Base-by-base conservation (phyloP, 2,888 invertebrate species). In the Drosophila neotestacea region DNA sequence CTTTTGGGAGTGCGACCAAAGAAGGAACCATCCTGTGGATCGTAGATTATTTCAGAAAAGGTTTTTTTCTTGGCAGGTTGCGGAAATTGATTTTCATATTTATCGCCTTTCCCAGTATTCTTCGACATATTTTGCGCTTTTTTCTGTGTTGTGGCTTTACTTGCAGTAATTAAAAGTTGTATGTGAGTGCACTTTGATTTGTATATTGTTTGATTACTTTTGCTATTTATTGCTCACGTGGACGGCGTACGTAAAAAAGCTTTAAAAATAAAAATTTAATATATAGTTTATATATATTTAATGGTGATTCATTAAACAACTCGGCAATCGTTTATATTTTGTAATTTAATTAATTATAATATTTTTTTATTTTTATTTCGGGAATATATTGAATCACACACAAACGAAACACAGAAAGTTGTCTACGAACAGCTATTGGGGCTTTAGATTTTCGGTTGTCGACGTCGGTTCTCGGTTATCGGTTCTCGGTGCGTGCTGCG, bases 1-100 rank as follows among this genome's bases (percentile, higher is more conserved):
- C 88, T 92, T 70, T 81, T 86, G 11, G 71, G 71, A 44, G 92
- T 91, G 34, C 92, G 91, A 13, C 92, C 92, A 32, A 91, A 85
- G 63, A 90, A 73, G 11, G 91, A 81, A 38, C 92, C 91, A 16
- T 90, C 85, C 39, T 85, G 72, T 27, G 88, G 85, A 81, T 92
- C 85, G 70, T 91, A 91, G 41, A 92, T 44, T 58, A 92, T 78
- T 77, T 92, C 63, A 6, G 72, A 48, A 11, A 90, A 66, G 4
- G 89, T 77, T 73, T 86, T 77, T 63, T 90, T 91, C 55, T 82
- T 85, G 28, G 89, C 85, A 13, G 91, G 90, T 51, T 90, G 80
- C 7, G 88, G 89, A 73, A 91, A 92, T 51, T 92, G 80, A 62
- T 87, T 92, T 58, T 89, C 90, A 51, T 76, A 73, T 63, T 79